Base-by-base conservation (phyloP, 2,888 invertebrate genomes). In the Blomia tropicalis region DNA sequence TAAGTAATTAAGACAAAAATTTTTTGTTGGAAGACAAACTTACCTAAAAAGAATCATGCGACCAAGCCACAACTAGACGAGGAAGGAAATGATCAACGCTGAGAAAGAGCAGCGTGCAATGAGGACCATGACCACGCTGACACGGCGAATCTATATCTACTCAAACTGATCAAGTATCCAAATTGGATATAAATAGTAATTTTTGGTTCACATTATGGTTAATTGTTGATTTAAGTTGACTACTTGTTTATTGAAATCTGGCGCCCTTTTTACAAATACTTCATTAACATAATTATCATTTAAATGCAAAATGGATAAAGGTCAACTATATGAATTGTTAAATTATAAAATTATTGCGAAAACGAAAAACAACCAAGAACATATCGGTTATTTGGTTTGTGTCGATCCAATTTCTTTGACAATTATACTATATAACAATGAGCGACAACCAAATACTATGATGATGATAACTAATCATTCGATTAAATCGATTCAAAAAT, bases 381-480 rank as follows among this genome's bases (percentile, higher is more conserved):
- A 56, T 22, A 2, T 14, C 11, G 56, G 56, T 22, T 56, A 19
- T 27, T 2, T 56, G 7, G 29, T 56, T n/a, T 25, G n/a, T 22
- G 4, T 56, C 17, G 56, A 56, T 56, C 56, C 56, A 29, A 30
- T 56, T 4, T 29, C 56, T 22, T 31, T 56, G 56, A 56, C 56
- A 3, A 56, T 56, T 22, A 2, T 56, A 2, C 17, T 56, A 17
- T 56, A 56, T 23, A 25, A 56, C 29, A 30, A 56, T 4, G 19
- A 19, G 2, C 14, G 29, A 19, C 32, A 56, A 56, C n/a, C n/a
- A n/a, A n/a, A n/a, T n/a, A 32, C 14, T 56, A 3, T 30, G 29
- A 14, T n/a, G 14, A 56, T 56, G 56, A 56, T 56, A 4, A 29
- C 29, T 31, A 2, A 56, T 56, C 56, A 56, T 56, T n/a, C 56